Evolutionary conservation across 2,888 invertebrate species (phyloP).

Genomic region (Ormyrus labotus): DNA sequence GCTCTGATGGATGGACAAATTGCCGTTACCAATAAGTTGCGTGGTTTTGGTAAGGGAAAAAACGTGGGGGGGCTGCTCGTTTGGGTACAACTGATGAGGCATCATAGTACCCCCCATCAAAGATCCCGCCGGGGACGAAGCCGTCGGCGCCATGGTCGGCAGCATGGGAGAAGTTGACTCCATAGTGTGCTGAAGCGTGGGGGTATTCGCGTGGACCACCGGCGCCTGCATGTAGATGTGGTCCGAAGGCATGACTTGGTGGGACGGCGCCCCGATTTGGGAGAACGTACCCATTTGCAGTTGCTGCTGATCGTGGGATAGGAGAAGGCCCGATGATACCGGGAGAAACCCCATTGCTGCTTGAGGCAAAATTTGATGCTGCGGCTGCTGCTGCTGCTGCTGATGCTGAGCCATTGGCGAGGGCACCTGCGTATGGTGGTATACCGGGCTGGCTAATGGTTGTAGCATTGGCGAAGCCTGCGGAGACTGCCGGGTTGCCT

Average conservation of each 20-base stretch:
- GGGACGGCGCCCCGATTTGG: constrained; percentile 66
- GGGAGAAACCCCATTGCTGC: constrained; percentile 62
- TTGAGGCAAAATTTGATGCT: constrained; percentile 57
- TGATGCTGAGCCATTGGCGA: constrained; percentile 66
- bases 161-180: constrained; percentile 76
- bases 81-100: constrained; percentile 83
- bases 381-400: constrained; percentile 78
- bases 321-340: constrained; percentile 66
- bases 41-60: constrained; percentile 80
- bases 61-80: constrained; percentile 92
- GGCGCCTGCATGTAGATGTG: constrained; percentile 71
- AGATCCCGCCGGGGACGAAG: constrained; percentile 68
- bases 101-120: constrained; percentile 74
- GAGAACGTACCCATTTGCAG: constrained; percentile 77
- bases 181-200: constrained; percentile 72
- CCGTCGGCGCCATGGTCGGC: constrained; percentile 71
- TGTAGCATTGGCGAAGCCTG: not conserved
- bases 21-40: constrained; percentile 86
- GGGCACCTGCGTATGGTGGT: constrained; percentile 75
- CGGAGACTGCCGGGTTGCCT: constrained; percentile 76
- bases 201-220: constrained; percentile 71
- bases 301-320: constrained; percentile 72
- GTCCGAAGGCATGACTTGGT: constrained; percentile 73
- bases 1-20: constrained; percentile 60
- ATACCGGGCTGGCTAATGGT: constrained; percentile 74